Percentiles rank a stretch among this genome's conserved stretches.
Conservation (phyloP, 2,888 invertebrate genomes). For the Caenorhabditis auriculariae region DNA sequence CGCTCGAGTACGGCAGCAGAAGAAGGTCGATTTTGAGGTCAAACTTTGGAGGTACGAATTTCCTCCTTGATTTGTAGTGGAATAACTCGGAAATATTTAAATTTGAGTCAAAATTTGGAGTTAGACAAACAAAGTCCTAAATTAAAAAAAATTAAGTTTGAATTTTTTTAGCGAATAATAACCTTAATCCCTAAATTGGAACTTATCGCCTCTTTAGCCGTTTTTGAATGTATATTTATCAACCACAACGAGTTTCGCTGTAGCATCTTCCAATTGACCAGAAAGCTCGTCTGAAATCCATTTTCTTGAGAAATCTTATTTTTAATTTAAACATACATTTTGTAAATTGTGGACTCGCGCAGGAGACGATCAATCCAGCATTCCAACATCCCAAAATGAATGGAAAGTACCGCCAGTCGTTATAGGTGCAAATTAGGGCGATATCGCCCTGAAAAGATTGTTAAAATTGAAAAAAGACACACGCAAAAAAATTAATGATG, state of each 20-base stretch:
- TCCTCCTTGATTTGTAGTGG: too few species aligned
- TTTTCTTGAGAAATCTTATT: neutral
- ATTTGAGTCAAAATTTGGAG: neutral
- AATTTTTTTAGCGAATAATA: too few species aligned
- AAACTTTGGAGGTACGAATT: conserved; percentile 20
- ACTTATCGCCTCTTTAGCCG: too few species aligned
- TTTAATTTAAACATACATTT: conserved; percentile 3
- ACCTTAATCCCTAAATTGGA: too few species aligned
- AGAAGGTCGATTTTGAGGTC: conserved; percentile 35
- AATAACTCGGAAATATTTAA: too few species aligned
- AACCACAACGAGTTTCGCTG: conserved; percentile 13
- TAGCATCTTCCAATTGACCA: conserved; percentile 28
- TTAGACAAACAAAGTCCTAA: conserved; percentile 5
- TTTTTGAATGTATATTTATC: conserved; percentile 8
- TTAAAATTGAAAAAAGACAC: neutral
- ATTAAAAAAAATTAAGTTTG: too few species aligned
- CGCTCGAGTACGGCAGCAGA: conserved; percentile 47
- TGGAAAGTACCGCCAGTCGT: conserved; percentile 25
- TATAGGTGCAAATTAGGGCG: conserved; percentile 15
- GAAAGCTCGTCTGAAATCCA: conserved; percentile 22
- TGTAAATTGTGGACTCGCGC: conserved; percentile 29
- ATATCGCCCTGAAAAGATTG: conserved; percentile 34
- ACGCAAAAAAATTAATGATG: neutral
- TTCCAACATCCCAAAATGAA: conserved; percentile 25
- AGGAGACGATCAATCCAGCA: conserved; percentile 31